Percentiles rank a stretch among this genome's conserved stretches.
These are phyloP conservation scores for Druon quercuslanigerum DNA, from an alignment of 1,140 invertebrate species.

Conservation along the genomic window DNA sequence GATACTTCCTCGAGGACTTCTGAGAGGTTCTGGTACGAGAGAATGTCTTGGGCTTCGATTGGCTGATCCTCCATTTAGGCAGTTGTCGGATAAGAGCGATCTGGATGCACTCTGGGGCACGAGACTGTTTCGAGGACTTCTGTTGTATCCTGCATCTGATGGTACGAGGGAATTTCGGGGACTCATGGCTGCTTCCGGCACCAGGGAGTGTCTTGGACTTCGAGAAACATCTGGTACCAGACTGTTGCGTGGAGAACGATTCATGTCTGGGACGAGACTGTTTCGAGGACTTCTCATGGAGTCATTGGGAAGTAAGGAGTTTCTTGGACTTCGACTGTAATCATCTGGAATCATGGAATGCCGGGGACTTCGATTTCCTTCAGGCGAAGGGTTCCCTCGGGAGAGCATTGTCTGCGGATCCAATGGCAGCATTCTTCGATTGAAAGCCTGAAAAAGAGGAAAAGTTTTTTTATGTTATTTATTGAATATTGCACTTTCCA, in stretches of 20 bases:
- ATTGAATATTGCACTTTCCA: neutral
- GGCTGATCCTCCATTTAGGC: conserved; percentile 9
- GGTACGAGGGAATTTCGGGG: conserved; percentile 77
- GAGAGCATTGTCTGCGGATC: conserved; percentile 63
- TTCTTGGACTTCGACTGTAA: conserved; percentile 76
- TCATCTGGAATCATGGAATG: conserved; percentile 76
- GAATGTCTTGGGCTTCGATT: conserved; percentile 78
- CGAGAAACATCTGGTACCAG: conserved; percentile 65
- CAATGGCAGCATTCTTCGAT: conserved; percentile 64
- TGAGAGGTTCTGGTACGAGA: conserved; percentile 76
- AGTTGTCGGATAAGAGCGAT: conserved; percentile 64
- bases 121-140: conserved; percentile 81
- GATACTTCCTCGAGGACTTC: conserved; percentile 74
- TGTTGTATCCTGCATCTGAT: conserved; percentile 73
- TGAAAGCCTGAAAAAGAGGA: conserved; percentile 55
- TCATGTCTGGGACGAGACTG: conserved; percentile 78
- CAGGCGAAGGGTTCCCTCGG: conserved; percentile 72
- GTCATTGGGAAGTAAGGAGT: conserved; percentile 78
- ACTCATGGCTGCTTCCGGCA: conserved; percentile 66
- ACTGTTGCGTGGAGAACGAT: conserved; percentile 63
- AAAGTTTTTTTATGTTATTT: conserved; percentile 11
- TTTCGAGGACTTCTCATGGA: conserved; percentile 75
- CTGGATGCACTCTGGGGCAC: conserved; percentile 67
- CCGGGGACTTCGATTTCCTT: conserved; percentile 77
- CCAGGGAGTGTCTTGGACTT: conserved; percentile 72